Evolutionary conservation across 2,113 vertebrate genomes (phyloP).

Genomic region (Ptilonorhynchus violaceus): DNA sequence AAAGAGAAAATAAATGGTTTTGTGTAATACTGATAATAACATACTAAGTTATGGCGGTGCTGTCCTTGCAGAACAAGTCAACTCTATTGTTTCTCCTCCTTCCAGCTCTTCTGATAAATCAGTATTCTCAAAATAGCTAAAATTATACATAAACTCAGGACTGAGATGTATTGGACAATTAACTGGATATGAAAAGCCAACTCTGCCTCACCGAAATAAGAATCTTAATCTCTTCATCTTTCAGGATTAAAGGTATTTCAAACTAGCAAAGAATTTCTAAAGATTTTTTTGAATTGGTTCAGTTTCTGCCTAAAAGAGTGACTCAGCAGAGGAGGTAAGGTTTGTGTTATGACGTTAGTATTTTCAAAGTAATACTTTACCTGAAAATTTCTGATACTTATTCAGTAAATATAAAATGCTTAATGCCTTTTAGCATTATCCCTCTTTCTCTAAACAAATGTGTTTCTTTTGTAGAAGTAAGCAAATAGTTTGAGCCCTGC

Average conservation of each 20-base stretch:
- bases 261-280: neutral
- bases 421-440: neutral
- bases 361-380: neutral
- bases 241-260: neutral
- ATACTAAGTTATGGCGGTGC: neutral
- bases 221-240: neutral
- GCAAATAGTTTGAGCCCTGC: neutral
- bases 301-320: neutral
- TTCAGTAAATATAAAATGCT: neutral
- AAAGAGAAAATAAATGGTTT: neutral
- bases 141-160: neutral
- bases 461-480: neutral
- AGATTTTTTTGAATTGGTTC: neutral
- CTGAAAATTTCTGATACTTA: neutral
- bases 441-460: neutral
- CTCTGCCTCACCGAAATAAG: neutral
- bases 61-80: neutral
- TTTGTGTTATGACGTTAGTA: neutral
- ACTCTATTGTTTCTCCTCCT: neutral
- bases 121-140: neutral
- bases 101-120: neutral
- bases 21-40: neutral
- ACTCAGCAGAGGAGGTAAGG: neutral
- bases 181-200: neutral
- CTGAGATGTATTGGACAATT: neutral